Conservation (phyloP, 2,888 invertebrate species). For the Dryobota labecula region DNA sequence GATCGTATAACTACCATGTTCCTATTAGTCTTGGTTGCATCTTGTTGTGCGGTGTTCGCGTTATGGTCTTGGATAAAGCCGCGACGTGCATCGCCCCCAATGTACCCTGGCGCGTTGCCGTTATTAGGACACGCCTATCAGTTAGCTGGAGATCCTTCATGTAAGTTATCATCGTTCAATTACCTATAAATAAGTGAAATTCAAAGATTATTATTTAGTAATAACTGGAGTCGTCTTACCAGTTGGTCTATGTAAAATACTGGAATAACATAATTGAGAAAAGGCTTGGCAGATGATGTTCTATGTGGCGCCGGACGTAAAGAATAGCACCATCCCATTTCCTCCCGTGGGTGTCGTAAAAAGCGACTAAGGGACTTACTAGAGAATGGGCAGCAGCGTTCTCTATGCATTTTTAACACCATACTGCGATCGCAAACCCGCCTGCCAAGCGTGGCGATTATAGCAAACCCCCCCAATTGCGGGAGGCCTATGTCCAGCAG, state of each 20-base stretch:
- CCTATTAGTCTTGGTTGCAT: slow-evolving; percentile 9
- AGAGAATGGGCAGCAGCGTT: no score
- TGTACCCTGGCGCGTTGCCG: slow-evolving; percentile 35
- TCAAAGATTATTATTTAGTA: not conserved
- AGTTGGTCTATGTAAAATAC: not conserved
- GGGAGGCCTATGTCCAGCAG: no score
- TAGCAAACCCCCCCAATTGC: no score
- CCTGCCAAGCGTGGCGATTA: no score
- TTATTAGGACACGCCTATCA: slow-evolving; percentile 36
- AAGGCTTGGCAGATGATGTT: not conserved
- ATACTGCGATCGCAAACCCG: no score
- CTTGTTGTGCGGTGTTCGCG: slow-evolving; percentile 25
- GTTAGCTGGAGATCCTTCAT: slow-evolving; percentile 10
- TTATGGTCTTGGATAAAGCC: slow-evolving; percentile 31
- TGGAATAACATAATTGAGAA: not conserved
- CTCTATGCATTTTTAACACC: no score
- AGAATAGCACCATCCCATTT: no score
- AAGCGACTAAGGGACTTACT: no score
- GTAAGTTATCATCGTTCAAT: slow-evolving; percentile 29
- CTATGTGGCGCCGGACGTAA: no score
- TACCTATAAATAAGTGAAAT: not conserved
- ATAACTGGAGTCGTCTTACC: not conserved
- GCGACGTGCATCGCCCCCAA: slow-evolving; percentile 16
- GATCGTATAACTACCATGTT: slow-evolving; percentile 21
- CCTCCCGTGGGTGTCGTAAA: no score